Conservation (phyloP, 2,888 invertebrate species). For the Ichneumon xanthorius region DNA sequence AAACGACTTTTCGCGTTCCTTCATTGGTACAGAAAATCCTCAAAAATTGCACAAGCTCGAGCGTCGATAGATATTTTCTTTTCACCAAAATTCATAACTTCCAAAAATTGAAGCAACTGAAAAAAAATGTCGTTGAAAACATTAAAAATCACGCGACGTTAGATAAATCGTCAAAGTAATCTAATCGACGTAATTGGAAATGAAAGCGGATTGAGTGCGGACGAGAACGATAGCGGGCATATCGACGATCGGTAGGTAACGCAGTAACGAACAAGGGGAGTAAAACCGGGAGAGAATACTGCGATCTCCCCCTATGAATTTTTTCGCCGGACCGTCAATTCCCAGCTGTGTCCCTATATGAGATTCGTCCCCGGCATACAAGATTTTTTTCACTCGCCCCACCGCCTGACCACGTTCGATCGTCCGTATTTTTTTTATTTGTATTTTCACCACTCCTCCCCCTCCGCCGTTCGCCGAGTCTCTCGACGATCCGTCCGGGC, state of each 20-base stretch:
- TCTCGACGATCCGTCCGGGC: slow-evolving; percentile 48
- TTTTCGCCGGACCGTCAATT: slow-evolving; percentile 80
- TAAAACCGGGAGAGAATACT: slow-evolving; percentile 58
- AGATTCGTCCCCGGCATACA: slow-evolving; percentile 83
- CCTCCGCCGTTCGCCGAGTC: slow-evolving; percentile 44
- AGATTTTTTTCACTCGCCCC: slow-evolving; percentile 75
- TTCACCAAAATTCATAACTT: too few species aligned
- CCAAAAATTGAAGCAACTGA: background rate
- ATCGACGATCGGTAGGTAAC: slow-evolving; percentile 17
- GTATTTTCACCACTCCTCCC: slow-evolving; percentile 48
- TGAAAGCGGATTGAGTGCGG: background rate
- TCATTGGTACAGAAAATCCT: too few species aligned
- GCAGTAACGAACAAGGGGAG: slow-evolving; percentile 29
- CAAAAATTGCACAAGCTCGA: too few species aligned
- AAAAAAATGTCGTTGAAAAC: background rate
- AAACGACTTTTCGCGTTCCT: too few species aligned
- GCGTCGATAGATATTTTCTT: too few species aligned
- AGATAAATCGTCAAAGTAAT: background rate
- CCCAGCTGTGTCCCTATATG: slow-evolving; percentile 83
- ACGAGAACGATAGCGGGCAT: slow-evolving; percentile 21
- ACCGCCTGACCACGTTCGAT: slow-evolving; percentile 64
- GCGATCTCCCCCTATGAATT: slow-evolving; percentile 78
- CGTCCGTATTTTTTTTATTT: slow-evolving; percentile 53
- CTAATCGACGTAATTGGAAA: background rate
- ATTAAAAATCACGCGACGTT: background rate